Percentiles rank a stretch among this genome's conserved stretches.
Evolutionary conservation across 2,113 vertebrate genomes (phyloP).

Genomic region (Macaca fascicularis): DNA sequence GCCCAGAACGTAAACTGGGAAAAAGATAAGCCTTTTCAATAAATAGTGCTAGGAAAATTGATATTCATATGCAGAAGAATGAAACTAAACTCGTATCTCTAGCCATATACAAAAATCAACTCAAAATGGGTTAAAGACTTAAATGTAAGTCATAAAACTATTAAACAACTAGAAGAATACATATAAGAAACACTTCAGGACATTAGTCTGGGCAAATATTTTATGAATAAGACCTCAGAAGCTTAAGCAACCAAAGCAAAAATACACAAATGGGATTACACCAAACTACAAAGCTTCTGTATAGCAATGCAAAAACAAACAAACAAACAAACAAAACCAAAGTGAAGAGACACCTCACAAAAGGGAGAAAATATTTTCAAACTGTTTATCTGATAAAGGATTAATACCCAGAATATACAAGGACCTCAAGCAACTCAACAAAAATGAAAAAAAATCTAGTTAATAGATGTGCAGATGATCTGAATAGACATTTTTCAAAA

Average conservation of each 20-base stretch:
- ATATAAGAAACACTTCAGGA: neutral
- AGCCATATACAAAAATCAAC: neutral
- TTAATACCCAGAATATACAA: neutral
- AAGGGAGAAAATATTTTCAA: neutral
- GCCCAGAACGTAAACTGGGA: neutral
- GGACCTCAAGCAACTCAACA: neutral
- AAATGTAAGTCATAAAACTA: neutral
- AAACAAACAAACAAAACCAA: neutral
- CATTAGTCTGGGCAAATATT: neutral
- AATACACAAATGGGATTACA: neutral
- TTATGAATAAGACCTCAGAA: neutral
- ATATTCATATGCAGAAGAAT: neutral
- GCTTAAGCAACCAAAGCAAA: neutral
- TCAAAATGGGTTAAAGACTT: neutral
- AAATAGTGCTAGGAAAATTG: neutral
- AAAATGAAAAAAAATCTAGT: neutral
- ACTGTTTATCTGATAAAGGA: neutral
- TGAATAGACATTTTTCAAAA: neutral
- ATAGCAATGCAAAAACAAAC: neutral
- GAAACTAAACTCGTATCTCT: neutral
- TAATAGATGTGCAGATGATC: neutral
- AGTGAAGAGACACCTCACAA: neutral
- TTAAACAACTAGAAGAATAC: neutral
- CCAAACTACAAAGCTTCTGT: neutral
- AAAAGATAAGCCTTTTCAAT: neutral